Evolutionary conservation across 1,140 invertebrate species (phyloP).

Genomic region (Araneus ventricosus): DNA sequence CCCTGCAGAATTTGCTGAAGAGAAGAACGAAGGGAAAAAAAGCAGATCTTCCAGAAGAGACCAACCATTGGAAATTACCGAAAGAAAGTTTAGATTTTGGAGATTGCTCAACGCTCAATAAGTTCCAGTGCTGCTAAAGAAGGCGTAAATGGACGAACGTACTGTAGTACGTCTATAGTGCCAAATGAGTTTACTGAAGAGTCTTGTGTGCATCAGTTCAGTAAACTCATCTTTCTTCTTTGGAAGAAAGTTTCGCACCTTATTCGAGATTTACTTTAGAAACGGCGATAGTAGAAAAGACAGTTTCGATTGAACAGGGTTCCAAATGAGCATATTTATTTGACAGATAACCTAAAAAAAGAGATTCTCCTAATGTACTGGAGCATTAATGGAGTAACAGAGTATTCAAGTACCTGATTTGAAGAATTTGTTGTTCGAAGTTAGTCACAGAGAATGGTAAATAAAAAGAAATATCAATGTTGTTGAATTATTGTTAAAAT

Average conservation of each 20-base stretch:
- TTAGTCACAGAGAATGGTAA: no score
- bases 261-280: not conserved
- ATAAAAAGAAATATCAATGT: no score
- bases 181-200: constrained; percentile 28
- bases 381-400: not conserved
- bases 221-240: constrained; percentile 35
- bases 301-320: not conserved
- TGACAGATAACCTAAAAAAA: not conserved
- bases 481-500: not conserved
- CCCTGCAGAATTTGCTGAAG: not conserved
- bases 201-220: not conserved
- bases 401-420: not conserved
- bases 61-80: constrained; percentile 42
- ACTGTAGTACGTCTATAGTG: not conserved
- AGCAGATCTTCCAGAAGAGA: not conserved
- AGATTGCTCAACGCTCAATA: constrained; percentile 65
- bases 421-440: no score
- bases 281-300: not conserved
- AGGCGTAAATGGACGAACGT: constrained; percentile 29
- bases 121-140: constrained; percentile 21
- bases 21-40: not conserved
- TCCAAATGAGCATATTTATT: constrained; percentile 20
- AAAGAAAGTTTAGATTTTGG: constrained; percentile 65
- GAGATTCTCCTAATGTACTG: not conserved
- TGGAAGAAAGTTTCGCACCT: not conserved